Base-by-base conservation (phyloP, 2,888 invertebrate genomes). In the Magallana nippona region DNA sequence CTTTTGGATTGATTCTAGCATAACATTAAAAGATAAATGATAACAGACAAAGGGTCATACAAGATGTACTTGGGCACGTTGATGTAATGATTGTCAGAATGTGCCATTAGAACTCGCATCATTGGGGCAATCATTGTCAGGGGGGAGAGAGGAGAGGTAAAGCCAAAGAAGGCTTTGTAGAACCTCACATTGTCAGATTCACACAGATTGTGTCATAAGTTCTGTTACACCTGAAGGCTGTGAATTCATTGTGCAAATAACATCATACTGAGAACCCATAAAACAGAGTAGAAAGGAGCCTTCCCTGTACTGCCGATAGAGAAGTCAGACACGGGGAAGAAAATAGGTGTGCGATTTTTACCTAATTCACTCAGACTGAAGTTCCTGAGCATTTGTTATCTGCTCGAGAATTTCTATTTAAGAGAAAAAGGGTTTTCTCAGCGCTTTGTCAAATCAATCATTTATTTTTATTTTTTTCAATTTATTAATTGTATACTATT, bases 311-410 rank as follows among this genome's bases (percentile, higher is more conserved):
- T 60, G n/a, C 60, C n/a, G 1, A 19, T 60, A 60, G 60, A 60
- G 3, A 60, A 19, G 19, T 10, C n/a, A 10, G n/a, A 1, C 19
- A n/a, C 10, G n/a, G 60, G 60, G 71, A 11, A 22, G 10, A 71
- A 71, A 15, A 71, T 22, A 71, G 19, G 17, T 60, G 60, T 60
- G n/a, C n/a, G 11, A 60, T 27, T 71, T 71, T 19, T 22, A 27
- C 27, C 71, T 32, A 71, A 71, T 71, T 71, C 71, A 71, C 27
- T 71, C 22, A 15, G 27, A 22, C 32, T 71, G 13, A 71, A 60
- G 27, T 32, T 2, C 71, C 5, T 32, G n/a, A 22, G 32, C 71
- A 71, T 71, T 71, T 71, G 32, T 71, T 27, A 71, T 71, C 13
- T 22, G 32, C 22, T 71, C 32, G 11, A 13, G 27, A 27, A 71